Evolutionary conservation across 2,797 vertebrate genomes (phyloP).

Genomic region (Amniataba percoides): DNA sequence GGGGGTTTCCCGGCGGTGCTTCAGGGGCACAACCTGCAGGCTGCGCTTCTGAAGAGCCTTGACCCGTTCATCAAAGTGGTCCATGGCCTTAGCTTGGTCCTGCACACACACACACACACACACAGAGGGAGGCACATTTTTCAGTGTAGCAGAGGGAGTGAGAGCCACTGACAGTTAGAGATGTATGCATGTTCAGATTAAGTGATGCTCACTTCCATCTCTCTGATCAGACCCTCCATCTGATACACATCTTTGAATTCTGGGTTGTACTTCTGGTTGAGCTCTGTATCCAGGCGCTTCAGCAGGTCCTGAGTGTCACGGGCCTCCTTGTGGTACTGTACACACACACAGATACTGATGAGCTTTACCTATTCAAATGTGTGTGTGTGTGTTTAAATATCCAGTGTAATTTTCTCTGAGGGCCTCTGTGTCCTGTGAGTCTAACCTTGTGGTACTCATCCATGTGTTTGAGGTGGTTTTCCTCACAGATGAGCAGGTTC

Average conservation of each 20-base stretch:
- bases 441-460: slow-evolving; percentile 96
- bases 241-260: slow-evolving; percentile 97
- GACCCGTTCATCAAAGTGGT: slow-evolving; percentile 90
- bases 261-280: slow-evolving; percentile 94
- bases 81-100: slow-evolving; percentile 95
- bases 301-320: slow-evolving; percentile 94
- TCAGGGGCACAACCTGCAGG: slow-evolving; percentile 91
- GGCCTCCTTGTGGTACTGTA: slow-evolving; percentile 92
- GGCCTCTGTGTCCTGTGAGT: background rate
- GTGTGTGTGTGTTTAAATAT: background rate
- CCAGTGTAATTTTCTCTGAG: background rate
- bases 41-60: slow-evolving; percentile 90
- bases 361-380: background rate
- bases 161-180: accelerated
- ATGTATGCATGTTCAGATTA: background rate
- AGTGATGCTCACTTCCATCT: slow-evolving; percentile 89
- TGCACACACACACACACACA: slow-evolving; percentile 67
- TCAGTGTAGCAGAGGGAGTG: background rate
- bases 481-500: slow-evolving; percentile 98
- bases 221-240: slow-evolving; percentile 90
- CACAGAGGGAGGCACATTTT: background rate
- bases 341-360: slow-evolving; percentile 26
- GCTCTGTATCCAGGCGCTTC: slow-evolving; percentile 90
- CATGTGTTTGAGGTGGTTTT: slow-evolving; percentile 98
- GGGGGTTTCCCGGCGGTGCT: slow-evolving; percentile 85